Base-by-base conservation (phyloP, 2,888 invertebrate species). In the Caenorhabditis sp. region DNA sequence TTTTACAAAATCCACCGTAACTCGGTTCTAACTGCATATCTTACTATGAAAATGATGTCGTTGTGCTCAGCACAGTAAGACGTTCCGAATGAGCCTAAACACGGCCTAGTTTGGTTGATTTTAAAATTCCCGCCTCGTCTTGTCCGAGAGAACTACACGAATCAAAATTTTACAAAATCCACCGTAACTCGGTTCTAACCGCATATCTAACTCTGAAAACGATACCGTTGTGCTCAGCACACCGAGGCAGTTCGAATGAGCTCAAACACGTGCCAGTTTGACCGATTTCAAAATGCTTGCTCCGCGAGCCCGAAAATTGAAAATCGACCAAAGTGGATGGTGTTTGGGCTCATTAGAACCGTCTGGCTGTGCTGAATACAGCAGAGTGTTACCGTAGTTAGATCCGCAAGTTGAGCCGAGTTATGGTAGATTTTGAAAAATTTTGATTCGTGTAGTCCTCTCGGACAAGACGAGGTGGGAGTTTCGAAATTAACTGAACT, bases 161-260 rank as follows among this genome's bases (percentile, higher is more conserved):
- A 8, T 35, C 5, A 35, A 35, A 8, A 35, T 35, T 35, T 35
- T 35, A 8, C 5, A 35, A 35, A 35, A 35, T 35, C 31, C 31
- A 35, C 31, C 31, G 31, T 35, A 35, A 35, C 31, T 35, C 8
- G 31, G 31, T 8, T 35, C 31, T 6, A 35, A 35, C 4, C 8
- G 31, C 31, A 4, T 35, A 35, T 35, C 4, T 35, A 35, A 35
- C 16, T n/a, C 14, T n/a, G 47, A 47, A 47, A 28, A 16, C 16
- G 10, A 4, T 44, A 44, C 16, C 2, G 10, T 44, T 44, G 44
- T 14, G 2, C 44, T 44, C 44, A 44, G 44, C 44, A 14, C 4
- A 14, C 3, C 16, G 12, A 7, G 44, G 14, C 44, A 44, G 24
- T 47, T 63, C 49, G 68, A 76, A 47, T 58, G 47, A 22, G 68